Base-by-base conservation (phyloP, 1,140 invertebrate genomes). In the Nephila pilipes region DNA sequence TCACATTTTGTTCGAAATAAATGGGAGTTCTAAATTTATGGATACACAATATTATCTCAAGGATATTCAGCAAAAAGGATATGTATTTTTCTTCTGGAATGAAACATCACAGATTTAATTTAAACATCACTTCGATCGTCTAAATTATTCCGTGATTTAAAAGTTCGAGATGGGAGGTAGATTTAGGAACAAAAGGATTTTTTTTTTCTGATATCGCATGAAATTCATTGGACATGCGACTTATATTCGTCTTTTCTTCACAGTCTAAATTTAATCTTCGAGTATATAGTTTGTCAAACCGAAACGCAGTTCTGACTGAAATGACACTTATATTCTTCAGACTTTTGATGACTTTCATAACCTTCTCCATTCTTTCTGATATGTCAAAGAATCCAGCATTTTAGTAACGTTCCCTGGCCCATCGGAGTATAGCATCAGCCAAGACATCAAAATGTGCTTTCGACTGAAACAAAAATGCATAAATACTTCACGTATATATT, bases 371-470 rank as follows among this genome's bases (percentile, higher is more conserved):
- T 81, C 80, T 58, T 60, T 55, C 12, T 83, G 81, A 55, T 83
- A 83, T 57, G 81, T 83, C 22, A 16, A 25, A n/a, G 4, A 38
- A 29, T 87, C 20, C n/a, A 8, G 55, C 18, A 4, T 8, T 60
- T 93, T 32, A 94, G 60, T 92, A 94, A 16, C 93, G 63, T 58
- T 90, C 93, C 46, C 98, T 96, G 94, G 98, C 98, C 98, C 98
- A 98, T 95, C 98, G 97, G 94, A 99, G 96, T 94, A 99, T 96
- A 94, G 98, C 98, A 96, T 99, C 98, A 80, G 98, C 98, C 95
- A 99, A 96, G 94, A 99, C 98, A 96, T 99, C 98, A 96, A 99
- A 96, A 96, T 99, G 98, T 94, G 98, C 98, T 96, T 99, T 99
- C 94, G 98, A 99, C 98, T 99, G 97, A 32, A 94, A 97, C 97